Conservation (phyloP, 2,797 vertebrate genomes). For the Euphonia xanthogaster region DNA sequence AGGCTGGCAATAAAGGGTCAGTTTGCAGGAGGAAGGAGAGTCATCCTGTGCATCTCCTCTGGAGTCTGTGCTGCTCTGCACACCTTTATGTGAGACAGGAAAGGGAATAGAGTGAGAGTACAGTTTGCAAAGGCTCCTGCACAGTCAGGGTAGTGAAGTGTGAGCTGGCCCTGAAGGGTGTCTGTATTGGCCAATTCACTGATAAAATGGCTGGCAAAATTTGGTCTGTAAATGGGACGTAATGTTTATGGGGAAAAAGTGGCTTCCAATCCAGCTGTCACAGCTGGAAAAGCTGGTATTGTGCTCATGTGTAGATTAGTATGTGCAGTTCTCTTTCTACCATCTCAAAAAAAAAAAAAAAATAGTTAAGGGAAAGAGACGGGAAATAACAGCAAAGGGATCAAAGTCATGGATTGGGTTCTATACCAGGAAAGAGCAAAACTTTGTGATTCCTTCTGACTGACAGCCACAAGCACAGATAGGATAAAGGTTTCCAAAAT, state of each 20-base stretch:
- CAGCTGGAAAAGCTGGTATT: not conserved
- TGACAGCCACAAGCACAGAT: not conserved
- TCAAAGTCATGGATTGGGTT: not conserved
- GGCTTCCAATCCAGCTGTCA: not conserved
- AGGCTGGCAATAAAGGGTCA: not conserved
- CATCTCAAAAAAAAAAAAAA: not conserved
- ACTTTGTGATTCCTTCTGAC: not conserved
- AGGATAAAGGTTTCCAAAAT: not conserved
- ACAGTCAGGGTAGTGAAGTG: not conserved
- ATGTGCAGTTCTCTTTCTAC: not conserved
- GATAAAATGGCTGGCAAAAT: not conserved
- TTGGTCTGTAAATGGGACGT: not conserved
- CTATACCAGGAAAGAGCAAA: not conserved
- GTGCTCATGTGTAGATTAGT: not conserved
- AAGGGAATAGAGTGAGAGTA: rapidly evolving
- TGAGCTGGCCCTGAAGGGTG: not conserved
- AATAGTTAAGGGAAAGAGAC: rapidly evolving
- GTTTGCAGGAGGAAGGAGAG: not conserved
- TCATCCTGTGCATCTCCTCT: not conserved
- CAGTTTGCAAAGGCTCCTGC: not conserved
- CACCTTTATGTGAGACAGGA: not conserved
- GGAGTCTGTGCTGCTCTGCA: not conserved
- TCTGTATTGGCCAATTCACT: not conserved
- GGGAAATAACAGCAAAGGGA: not conserved
- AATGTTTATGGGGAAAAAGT: not conserved